phyloP scores from a whole-genome alignment of 2,888 invertebrate genomes.

The Subacronicta megacephala region DNA sequence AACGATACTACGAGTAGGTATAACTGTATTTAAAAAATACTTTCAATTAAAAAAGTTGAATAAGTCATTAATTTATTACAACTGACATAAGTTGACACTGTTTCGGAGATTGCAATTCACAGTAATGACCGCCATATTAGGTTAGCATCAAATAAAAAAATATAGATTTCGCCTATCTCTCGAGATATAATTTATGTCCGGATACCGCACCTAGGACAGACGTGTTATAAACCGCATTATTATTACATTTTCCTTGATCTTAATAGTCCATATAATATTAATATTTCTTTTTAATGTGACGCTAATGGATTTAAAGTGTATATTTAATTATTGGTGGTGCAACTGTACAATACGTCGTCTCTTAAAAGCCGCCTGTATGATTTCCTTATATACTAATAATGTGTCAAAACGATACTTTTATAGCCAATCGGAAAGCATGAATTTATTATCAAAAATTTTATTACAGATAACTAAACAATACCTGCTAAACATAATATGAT shows the following conservation, averaged over 20 bases:
- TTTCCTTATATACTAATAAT: conserved; percentile 33
- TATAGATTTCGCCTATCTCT: conserved; percentile 34
- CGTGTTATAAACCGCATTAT: conserved; percentile 31
- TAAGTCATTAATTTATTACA: conserved; percentile 35
- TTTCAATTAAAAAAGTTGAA: conserved; percentile 16
- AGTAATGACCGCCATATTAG: conserved; percentile 49
- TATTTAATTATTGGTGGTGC: conserved; percentile 26
- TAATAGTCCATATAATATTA: conserved; percentile 44
- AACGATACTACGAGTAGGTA: no score
- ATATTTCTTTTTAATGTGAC: conserved; percentile 51
- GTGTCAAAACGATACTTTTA: conserved; percentile 32
- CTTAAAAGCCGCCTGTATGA: conserved; percentile 3
- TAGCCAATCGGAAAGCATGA: conserved; percentile 5
- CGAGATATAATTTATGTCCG: conserved; percentile 48
- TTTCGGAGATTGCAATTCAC: conserved; percentile 36
- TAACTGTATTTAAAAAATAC: no score
- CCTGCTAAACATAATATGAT: not conserved
- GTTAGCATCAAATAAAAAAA: conserved; percentile 43
- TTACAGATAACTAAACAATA: not conserved
- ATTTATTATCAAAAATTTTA: not conserved
- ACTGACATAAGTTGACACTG: conserved; percentile 30
- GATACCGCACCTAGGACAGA: conserved; percentile 53
- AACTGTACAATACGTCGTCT: conserved; percentile 8
- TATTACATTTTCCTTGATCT: conserved; percentile 56
- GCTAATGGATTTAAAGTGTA: conserved; percentile 31